phyloP scores from a whole-genome alignment of 2,888 invertebrate species.

The Epistrophe eligans region DNA sequence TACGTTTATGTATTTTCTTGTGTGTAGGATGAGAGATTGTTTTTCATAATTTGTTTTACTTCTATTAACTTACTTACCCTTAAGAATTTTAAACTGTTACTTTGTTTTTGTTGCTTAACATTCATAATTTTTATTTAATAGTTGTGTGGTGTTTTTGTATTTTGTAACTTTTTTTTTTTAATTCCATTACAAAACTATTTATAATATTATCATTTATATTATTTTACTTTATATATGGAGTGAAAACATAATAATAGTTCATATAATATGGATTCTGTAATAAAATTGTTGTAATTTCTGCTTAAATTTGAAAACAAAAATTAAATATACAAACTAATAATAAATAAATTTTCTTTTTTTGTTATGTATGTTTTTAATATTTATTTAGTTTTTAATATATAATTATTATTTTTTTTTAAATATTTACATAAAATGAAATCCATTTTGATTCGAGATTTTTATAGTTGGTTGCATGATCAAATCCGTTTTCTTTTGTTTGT shows the following conservation, averaged over 20 bases:
- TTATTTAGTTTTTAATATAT: slow-evolving; percentile 32
- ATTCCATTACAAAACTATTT: slow-evolving; percentile 46
- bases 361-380: slow-evolving; percentile 15
- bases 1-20: background rate
- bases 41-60: slow-evolving; percentile 4
- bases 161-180: slow-evolving; percentile 21
- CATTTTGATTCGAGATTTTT: slow-evolving; percentile 74
- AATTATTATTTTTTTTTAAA: slow-evolving; percentile 40
- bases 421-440: slow-evolving; percentile 66
- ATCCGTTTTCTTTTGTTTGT: slow-evolving; percentile 48
- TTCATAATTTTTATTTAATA: slow-evolving; percentile 44
- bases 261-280: slow-evolving; percentile 48
- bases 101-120: slow-evolving; percentile 69
- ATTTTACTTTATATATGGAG: slow-evolving; percentile 16
- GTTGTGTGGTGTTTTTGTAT: slow-evolving; percentile 34
- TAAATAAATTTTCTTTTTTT: slow-evolving; percentile 63
- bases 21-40: slow-evolving; percentile 57
- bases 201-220: slow-evolving; percentile 22
- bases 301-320: slow-evolving; percentile 30
- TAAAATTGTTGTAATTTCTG: slow-evolving; percentile 22
- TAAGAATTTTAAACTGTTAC: slow-evolving; percentile 53
- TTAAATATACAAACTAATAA: slow-evolving; percentile 46
- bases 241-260: slow-evolving; percentile 28
- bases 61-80: slow-evolving; percentile 67
- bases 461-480: slow-evolving; percentile 63